Evolutionary conservation across 2,797 vertebrate genomes (phyloP).

Genomic region (Mycteria americana): DNA sequence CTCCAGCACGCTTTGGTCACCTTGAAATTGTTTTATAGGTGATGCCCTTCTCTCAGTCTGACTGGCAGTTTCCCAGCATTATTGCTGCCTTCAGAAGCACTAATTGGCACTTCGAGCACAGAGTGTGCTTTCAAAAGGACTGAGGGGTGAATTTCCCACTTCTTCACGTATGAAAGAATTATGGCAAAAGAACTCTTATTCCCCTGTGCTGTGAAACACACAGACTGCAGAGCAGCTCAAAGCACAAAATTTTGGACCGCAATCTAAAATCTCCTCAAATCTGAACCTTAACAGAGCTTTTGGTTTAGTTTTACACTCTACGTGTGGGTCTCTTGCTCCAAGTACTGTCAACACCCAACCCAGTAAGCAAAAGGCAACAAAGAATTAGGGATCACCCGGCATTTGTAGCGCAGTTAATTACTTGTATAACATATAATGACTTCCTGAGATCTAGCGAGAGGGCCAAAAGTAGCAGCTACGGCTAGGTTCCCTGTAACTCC

Average conservation of each 20-base stretch:
- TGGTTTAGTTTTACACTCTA: constrained; percentile 6
- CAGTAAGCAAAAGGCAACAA: constrained; percentile 9
- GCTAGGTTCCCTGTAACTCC: background rate
- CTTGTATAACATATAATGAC: background rate
- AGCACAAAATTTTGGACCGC: background rate
- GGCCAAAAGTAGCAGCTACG: background rate
- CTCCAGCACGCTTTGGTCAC: background rate
- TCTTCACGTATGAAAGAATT: background rate
- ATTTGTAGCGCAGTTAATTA: constrained; percentile 4
- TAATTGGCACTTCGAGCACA: background rate
- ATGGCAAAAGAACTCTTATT: background rate
- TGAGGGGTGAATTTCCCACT: background rate
- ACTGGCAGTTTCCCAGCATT: background rate
- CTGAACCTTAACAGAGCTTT: constrained; percentile 25
- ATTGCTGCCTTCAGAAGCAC: background rate
- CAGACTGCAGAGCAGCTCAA: background rate
- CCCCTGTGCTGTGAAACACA: background rate
- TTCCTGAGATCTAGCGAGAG: constrained; percentile 8
- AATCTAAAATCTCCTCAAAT: constrained; percentile 28
- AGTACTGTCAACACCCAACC: constrained; percentile 42
- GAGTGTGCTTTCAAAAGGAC: background rate
- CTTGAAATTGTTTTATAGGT: background rate
- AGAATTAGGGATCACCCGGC: background rate
- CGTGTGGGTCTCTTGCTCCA: background rate
- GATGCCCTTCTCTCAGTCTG: background rate